phyloP scores from a whole-genome alignment of 2,888 invertebrate genomes.

The Pogonocherus hispidulus region DNA sequence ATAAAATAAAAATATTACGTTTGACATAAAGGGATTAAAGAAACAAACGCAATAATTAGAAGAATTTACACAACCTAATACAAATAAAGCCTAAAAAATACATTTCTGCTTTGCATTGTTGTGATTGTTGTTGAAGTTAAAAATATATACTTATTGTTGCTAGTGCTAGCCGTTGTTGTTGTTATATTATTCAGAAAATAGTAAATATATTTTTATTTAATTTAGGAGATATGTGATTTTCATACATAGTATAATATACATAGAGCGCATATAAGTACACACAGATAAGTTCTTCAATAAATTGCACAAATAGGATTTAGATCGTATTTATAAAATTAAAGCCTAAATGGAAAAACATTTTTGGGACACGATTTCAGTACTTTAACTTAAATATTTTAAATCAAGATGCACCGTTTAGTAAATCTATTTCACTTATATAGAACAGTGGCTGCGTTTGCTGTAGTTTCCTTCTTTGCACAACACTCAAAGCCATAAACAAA shows the following conservation, averaged over 20 bases:
- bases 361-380: too few species aligned
- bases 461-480: too few species aligned
- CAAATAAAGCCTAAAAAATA: constrained; percentile 26
- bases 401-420: too few species aligned
- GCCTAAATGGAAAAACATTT: constrained; percentile 26
- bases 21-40: constrained; percentile 11
- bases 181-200: constrained; percentile 63
- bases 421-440: too few species aligned
- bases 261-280: constrained; percentile 34
- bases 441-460: too few species aligned
- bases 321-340: constrained; percentile 34
- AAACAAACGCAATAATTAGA: constrained; percentile 42
- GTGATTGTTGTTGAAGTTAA: constrained; percentile 67
- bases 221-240: constrained; percentile 58
- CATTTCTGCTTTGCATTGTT: constrained; percentile 66
- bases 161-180: constrained; percentile 67
- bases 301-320: constrained; percentile 53
- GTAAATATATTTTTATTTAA: constrained; percentile 62
- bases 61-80: constrained; percentile 39
- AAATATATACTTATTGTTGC: constrained; percentile 67
- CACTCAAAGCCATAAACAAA: too few species aligned
- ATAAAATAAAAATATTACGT: too few species aligned
- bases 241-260: constrained; percentile 57
- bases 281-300: constrained; percentile 45
- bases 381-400: not conserved